Conservation (phyloP, 1,140 invertebrate genomes). For the Matsumurasca onukii region DNA sequence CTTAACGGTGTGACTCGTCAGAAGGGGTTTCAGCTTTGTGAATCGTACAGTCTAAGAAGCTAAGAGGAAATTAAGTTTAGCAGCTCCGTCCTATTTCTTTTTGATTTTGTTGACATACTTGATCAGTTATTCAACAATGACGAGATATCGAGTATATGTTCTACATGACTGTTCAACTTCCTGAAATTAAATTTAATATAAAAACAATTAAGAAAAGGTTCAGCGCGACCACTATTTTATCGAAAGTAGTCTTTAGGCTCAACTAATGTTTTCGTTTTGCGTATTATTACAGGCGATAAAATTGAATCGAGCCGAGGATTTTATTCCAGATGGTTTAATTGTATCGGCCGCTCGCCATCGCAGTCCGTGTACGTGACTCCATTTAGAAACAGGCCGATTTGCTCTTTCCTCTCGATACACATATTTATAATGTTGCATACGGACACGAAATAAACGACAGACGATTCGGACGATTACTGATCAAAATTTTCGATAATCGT, state of each 20-base stretch:
- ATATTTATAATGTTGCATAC: constrained; percentile 27
- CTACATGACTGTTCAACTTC: no score
- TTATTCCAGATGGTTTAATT: constrained; percentile 16
- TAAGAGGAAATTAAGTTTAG: no score
- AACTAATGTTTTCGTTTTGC: constrained; percentile 22
- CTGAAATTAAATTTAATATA: no score
- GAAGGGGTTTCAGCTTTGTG: no score
- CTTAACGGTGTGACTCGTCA: no score
- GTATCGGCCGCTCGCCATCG: constrained; percentile 17
- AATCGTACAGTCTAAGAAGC: no score
- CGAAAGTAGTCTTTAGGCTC: constrained; percentile 2
- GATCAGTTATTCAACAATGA: no score
- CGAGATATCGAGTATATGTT: no score
- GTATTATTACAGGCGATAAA: constrained; percentile 23
- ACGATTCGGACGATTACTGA: constrained; percentile 25
- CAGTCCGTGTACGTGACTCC: constrained; percentile 23
- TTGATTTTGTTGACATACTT: no score
- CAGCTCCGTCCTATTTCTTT: no score
- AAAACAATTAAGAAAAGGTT: no score
- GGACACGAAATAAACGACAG: constrained; percentile 23
- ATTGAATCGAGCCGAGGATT: constrained; percentile 17
- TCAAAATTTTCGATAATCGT: constrained; percentile 28
- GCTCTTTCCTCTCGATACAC: constrained; percentile 9
- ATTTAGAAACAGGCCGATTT: constrained; percentile 18
- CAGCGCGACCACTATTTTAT: no score